Evolutionary conservation across 2,888 invertebrate genomes (phyloP).

Genomic region (Unio pictorum): DNA sequence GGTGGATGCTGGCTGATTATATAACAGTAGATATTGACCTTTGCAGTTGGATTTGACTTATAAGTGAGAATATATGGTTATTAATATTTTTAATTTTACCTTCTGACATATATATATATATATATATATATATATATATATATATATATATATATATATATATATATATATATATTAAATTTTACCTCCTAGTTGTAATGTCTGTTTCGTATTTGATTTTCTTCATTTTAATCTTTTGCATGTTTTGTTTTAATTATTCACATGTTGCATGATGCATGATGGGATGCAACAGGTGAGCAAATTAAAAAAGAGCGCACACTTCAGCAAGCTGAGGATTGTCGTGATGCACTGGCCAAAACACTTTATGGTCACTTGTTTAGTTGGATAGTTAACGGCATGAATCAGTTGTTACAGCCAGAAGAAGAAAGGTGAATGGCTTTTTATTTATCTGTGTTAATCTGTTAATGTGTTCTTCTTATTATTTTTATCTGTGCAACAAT

Average conservation of each 20-base stretch:
- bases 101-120: too few relatives aligned
- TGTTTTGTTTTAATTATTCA: constrained; percentile 9
- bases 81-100: not conserved
- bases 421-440: constrained; percentile 18
- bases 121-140: too few relatives aligned
- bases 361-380: constrained; percentile 67
- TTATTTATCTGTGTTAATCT: not conserved
- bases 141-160: too few relatives aligned
- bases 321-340: constrained; percentile 58
- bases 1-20: too few relatives aligned
- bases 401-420: constrained; percentile 59
- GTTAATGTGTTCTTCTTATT: not conserved
- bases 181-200: not conserved
- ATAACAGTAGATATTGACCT: too few relatives aligned
- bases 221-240: constrained; percentile 4
- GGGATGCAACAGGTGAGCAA: constrained; percentile 46
- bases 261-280: constrained; percentile 12
- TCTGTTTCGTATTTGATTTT: constrained; percentile 6
- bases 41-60: too few relatives aligned
- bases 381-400: constrained; percentile 69
- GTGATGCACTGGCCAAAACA: constrained; percentile 67
- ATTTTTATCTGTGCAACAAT: not conserved
- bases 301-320: constrained; percentile 53
- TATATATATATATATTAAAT: too few relatives aligned
- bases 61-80: not conserved